Conservation (phyloP, 2,113 vertebrate species). For the Noctilio leporinus region DNA sequence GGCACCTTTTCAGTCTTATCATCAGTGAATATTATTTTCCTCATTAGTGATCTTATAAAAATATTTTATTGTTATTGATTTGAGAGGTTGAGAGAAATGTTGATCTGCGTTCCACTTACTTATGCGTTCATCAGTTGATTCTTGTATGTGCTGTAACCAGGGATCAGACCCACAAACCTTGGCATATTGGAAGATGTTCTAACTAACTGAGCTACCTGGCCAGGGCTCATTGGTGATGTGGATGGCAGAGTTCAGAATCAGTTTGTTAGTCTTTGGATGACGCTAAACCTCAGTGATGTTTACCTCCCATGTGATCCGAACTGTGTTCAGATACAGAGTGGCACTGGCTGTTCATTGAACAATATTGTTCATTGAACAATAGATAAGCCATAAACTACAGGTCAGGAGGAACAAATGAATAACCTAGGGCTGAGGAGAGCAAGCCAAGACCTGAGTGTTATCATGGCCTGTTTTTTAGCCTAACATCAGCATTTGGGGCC, state of each 20-base stretch:
- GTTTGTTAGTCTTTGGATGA: neutral
- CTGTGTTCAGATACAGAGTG: too few species aligned
- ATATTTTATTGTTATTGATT: too few species aligned
- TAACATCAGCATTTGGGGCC: neutral
- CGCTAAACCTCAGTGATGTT: neutral
- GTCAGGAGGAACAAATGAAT: neutral
- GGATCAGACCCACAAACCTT: too few species aligned
- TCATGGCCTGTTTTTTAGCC: neutral
- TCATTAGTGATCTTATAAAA: neutral
- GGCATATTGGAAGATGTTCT: too few species aligned
- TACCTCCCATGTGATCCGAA: neutral
- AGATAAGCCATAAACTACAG: neutral
- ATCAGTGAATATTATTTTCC: neutral
- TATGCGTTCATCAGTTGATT: too few species aligned
- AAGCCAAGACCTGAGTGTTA: neutral
- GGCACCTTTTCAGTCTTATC: neutral
- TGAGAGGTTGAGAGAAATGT: too few species aligned
- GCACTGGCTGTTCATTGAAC: neutral
- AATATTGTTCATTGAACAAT: too few species aligned
- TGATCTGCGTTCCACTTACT: too few species aligned
- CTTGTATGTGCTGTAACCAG: too few species aligned
- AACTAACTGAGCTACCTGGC: too few species aligned
- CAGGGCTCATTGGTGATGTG: neutral
- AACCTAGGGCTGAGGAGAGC: neutral
- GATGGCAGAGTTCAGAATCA: neutral